Evolutionary conservation across 2,888 invertebrate genomes (phyloP).

Genomic region (Sylvicola cinctus): DNA sequence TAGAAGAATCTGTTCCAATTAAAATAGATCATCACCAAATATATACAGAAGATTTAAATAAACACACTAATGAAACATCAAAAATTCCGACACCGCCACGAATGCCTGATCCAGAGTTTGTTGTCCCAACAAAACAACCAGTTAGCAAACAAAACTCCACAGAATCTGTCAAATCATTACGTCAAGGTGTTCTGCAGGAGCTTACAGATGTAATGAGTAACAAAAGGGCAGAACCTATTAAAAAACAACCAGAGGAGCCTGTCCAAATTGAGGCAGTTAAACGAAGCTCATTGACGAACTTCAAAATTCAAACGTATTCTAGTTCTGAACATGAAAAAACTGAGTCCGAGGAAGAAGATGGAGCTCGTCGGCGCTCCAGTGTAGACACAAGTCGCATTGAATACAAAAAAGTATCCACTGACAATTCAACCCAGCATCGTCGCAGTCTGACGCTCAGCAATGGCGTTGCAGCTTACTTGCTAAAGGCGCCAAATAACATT

Average conservation of each 20-base stretch:
- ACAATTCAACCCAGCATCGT: constrained; percentile 7
- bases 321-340: constrained; percentile 1
- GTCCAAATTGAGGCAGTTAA: constrained; percentile 15
- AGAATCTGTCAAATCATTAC: background rate
- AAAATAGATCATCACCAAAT: background rate
- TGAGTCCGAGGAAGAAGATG: background rate
- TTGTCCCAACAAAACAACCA: background rate
- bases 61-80: no score
- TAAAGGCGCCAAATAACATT: background rate
- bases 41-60: no score
- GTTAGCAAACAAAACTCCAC: no score
- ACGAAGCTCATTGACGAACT: constrained; percentile 18
- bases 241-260: background rate
- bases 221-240: constrained; percentile 12
- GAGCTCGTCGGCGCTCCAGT: no score
- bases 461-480: constrained; percentile 5
- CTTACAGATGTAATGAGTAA: constrained; percentile 15
- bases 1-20: background rate
- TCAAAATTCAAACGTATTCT: constrained; percentile 14
- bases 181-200: constrained; percentile 16
- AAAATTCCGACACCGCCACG: background rate
- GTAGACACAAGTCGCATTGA: constrained; percentile 5
- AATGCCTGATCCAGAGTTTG: background rate
- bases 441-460: constrained; percentile 9
- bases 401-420: constrained; percentile 13